phyloP scores from a whole-genome alignment of 2,797 vertebrate genomes.

The Notamacropus eugenii region DNA sequence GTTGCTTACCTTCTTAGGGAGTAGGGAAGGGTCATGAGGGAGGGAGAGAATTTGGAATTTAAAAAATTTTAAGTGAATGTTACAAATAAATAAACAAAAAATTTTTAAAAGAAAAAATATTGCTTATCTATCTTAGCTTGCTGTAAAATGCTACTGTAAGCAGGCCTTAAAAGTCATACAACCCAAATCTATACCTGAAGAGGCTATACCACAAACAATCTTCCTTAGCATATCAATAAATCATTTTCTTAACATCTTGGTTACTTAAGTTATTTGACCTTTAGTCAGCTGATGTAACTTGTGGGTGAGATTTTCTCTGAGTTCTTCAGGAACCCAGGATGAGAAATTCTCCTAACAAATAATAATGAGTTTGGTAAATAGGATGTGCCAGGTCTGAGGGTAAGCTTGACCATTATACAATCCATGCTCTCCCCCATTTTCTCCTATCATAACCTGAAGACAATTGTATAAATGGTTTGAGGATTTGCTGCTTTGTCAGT shows the following conservation, averaged over 20 bases:
- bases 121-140: background rate
- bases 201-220: background rate
- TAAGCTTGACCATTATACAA: background rate
- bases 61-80: background rate
- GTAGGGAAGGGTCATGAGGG: background rate
- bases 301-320: background rate
- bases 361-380: background rate
- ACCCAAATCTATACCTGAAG: background rate
- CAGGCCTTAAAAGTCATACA: background rate
- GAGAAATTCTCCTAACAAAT: background rate
- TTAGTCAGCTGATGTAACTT: background rate
- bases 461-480: background rate
- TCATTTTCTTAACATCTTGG: background rate
- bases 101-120: background rate
- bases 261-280: background rate
- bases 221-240: background rate
- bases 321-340: background rate
- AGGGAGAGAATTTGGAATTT: background rate
- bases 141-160: background rate
- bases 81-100: background rate
- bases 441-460: background rate
- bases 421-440: background rate
- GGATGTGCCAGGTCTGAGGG: background rate
- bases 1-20: background rate
- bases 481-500: background rate